Conservation (phyloP, 2,797 vertebrate species). For the Hydrophis major region DNA sequence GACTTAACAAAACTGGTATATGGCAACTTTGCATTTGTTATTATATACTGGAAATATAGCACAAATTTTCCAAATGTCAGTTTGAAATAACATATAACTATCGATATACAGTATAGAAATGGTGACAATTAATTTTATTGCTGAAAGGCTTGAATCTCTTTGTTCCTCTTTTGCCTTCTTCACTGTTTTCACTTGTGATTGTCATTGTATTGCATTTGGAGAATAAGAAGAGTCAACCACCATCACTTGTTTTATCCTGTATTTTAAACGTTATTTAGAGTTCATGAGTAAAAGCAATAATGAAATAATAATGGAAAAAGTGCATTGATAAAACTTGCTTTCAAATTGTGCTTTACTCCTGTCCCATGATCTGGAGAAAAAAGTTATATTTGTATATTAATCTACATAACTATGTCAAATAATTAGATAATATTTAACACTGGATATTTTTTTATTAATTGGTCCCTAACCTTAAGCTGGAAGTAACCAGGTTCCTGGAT, state of each 20-base stretch:
- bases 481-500: background rate
- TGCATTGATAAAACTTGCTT: background rate
- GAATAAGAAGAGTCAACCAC: background rate
- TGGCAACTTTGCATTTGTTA: background rate
- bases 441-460: background rate
- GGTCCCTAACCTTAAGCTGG: background rate
- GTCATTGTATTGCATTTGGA: background rate
- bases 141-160: background rate
- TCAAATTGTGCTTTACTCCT: background rate
- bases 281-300: background rate
- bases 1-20: background rate
- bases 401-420: background rate
- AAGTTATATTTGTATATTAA: background rate
- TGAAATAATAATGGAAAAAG: background rate
- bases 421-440: background rate
- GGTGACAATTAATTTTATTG: too few species aligned
- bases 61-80: background rate
- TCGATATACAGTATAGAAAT: too few species aligned
- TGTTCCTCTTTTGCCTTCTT: background rate
- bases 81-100: background rate
- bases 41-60: background rate
- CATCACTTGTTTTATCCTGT: background rate
- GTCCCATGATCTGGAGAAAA: background rate
- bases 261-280: background rate
- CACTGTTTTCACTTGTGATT: background rate